Conservation (phyloP, 2,113 vertebrate species). For the Prinia subflava region DNA sequence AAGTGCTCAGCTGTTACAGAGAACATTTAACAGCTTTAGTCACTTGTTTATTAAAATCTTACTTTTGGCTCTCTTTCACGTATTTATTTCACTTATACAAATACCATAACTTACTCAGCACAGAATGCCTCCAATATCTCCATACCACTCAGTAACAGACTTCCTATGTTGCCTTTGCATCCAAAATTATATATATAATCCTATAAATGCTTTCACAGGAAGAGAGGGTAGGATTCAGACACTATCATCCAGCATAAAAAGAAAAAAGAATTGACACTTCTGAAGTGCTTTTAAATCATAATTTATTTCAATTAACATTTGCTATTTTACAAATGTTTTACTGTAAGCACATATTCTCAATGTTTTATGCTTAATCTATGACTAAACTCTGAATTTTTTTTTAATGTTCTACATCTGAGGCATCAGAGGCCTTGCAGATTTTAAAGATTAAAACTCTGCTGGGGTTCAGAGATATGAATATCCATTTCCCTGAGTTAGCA, state of each 20-base stretch:
- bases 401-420: constrained; percentile 21
- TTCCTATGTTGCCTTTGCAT: neutral
- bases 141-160: neutral
- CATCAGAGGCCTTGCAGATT: constrained; percentile 17
- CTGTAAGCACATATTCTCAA: constrained; percentile 21
- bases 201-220: neutral
- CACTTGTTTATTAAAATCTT: constrained; percentile 14
- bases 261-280: neutral
- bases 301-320: constrained; percentile 42
- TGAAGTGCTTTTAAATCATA: constrained; percentile 1
- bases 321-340: constrained; percentile 15
- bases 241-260: neutral
- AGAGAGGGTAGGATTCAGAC: neutral
- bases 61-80: neutral
- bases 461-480: neutral
- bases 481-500: constrained; percentile 27
- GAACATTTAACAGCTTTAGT: neutral
- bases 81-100: constrained; percentile 16
- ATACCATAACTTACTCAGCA: neutral
- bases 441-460: constrained; percentile 28
- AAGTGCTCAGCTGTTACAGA: neutral
- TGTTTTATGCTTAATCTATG: neutral
- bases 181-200: neutral
- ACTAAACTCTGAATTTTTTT: constrained; percentile 36
- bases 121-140: neutral